Evolutionary conservation across 1,140 invertebrate genomes (phyloP), one percentile per base, ranked within the genome.

Genomic region (Heliconius himera): DNA sequence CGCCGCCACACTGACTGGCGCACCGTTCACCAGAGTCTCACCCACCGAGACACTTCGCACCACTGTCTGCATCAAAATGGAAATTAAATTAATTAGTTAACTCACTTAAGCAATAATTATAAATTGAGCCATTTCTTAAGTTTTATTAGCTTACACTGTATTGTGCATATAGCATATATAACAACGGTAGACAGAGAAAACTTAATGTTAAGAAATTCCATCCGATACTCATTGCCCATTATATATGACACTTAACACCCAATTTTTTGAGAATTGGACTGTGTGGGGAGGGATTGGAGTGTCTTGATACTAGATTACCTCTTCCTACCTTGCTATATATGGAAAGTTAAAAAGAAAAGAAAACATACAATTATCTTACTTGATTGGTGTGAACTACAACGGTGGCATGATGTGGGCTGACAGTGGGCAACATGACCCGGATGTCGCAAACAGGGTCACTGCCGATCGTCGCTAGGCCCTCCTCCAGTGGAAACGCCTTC

Each of bases 341-440:
- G 16, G 1, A 16, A 46, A 46, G 41, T 4, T 46, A 46, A 46
- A 46, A 46, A 46, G 41, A 13, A 46, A 46, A 46, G 41, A 16
- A 46, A 46, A 46, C 41, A 56, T 22, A 56, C 20, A 22, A 79
- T 22, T 11, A 54, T 49, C 73, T 70, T 41, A 93, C 92, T 89
- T 93, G 90, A 54, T 88, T 89, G 38, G 86, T 74, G 77, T 88
- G 88, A 33, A 93, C 90, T 13, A 87, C 85, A 20, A 94, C 83
- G 38, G 93, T 92, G n/a, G 93, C 91, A 77, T 94, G 93, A 70
- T 92, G 91, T 0, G 87, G 83, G 72, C 85, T 84, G 49, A 93
- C 90, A 3, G 85, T 81, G 6, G 89, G 81, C 76, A 90, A 76
- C 87, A 91, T 78, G 16, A 94, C 70, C 0, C 90, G 81, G 20